A percentile compares a stretch with the other conserved stretches of the same genome.
Evolutionary conservation across 2,113 vertebrate genomes (phyloP).

Genomic region (Zapus hudsonius): DNA sequence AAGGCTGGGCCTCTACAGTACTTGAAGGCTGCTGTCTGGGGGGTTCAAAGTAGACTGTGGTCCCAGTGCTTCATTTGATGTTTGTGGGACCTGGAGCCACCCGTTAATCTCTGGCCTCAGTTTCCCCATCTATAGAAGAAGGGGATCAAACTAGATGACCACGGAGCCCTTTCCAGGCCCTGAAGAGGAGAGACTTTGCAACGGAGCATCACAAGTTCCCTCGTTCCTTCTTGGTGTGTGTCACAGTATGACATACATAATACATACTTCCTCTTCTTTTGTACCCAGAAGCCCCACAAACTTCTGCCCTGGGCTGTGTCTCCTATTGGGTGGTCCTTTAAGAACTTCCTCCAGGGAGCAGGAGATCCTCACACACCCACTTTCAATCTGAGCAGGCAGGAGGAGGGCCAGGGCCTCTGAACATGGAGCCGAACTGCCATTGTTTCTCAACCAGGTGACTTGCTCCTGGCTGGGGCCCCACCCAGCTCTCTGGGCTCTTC

Average conservation of each 20-base stretch:
- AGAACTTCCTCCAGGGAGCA: not conserved
- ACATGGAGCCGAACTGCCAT: not conserved
- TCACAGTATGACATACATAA: not conserved
- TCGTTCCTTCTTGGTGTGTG: not conserved
- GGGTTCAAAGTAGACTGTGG: not conserved
- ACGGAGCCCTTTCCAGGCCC: not conserved
- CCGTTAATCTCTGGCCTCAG: not conserved
- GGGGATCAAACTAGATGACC: no score
- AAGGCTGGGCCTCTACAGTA: not conserved
- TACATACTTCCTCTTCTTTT: no score
- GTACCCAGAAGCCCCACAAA: not conserved
- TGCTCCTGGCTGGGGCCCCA: not conserved
- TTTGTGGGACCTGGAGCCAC: accelerated
- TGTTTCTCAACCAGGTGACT: not conserved
- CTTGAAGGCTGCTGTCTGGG: not conserved
- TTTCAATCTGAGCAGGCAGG: not conserved
- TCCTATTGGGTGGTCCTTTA: not conserved
- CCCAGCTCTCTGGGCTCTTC: accelerated
- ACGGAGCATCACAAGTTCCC: not conserved
- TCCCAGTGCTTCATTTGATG: accelerated
- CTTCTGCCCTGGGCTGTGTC: not conserved
- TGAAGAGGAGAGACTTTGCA: not conserved
- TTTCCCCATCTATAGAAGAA: not conserved
- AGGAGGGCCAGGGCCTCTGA: no score
- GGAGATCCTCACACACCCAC: not conserved